Evolutionary conservation across 35 echinoderm and acorn worm species (phyloP).

Genomic region (Apostichopus parvimensis): DNA sequence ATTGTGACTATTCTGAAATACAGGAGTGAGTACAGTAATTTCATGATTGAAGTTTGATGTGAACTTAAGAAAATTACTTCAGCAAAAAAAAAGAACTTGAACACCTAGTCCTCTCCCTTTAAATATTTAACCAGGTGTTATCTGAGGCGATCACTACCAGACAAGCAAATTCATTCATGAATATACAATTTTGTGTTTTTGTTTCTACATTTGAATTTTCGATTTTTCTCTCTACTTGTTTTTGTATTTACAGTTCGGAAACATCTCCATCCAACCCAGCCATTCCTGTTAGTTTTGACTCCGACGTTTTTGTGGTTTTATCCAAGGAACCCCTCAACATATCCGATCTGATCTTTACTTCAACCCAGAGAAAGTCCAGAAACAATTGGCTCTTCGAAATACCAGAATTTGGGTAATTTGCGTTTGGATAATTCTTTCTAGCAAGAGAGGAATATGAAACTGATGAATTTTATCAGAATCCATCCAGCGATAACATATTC

Average conservation of each 20-base stretch:
- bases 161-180: too few species aligned
- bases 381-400: slow-evolving; percentile 1
- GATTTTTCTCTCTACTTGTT: background rate
- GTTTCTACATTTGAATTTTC: background rate
- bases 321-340: slow-evolving; percentile 27
- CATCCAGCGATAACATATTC: too few species aligned
- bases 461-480: too few species aligned
- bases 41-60: too few species aligned
- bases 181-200: background rate
- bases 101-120: too few species aligned
- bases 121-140: too few species aligned
- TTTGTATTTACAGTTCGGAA: slow-evolving; percentile 32
- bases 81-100: too few species aligned
- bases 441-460: too few species aligned
- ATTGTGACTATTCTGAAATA: too few species aligned
- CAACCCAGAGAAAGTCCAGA: background rate
- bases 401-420: background rate
- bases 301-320: slow-evolving; percentile 27
- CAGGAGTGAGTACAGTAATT: too few species aligned
- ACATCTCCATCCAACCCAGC: slow-evolving; percentile 54
- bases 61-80: too few species aligned
- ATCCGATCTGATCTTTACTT: background rate
- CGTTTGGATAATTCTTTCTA: background rate
- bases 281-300: slow-evolving; percentile 42
- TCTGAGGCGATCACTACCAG: too few species aligned